Conservation (phyloP, 2,797 vertebrate genomes). For the Pelobates cultripes region DNA sequence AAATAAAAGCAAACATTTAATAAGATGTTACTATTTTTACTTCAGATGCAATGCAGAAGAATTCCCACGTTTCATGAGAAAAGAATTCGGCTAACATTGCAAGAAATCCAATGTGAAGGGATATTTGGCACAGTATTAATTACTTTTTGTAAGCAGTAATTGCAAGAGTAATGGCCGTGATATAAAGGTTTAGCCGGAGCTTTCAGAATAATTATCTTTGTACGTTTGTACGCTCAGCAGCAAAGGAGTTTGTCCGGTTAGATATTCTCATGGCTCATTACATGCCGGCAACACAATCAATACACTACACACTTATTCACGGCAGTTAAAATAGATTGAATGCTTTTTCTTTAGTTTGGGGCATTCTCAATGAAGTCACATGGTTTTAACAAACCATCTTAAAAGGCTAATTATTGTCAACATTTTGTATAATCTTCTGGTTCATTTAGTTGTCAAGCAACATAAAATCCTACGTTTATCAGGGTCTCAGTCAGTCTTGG, state of each 20-base stretch:
- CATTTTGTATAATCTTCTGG: conserved; percentile 2
- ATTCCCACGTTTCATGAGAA: conserved; percentile 57
- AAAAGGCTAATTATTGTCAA: not conserved
- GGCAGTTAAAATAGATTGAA: conserved; percentile 27
- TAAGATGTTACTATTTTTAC: conserved; percentile 32
- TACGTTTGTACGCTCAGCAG: conserved; percentile 12
- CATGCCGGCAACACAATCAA: conserved; percentile 17
- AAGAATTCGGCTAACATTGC: conserved; percentile 50
- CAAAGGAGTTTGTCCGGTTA: conserved; percentile 13
- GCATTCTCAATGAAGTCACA: conserved; percentile 4
- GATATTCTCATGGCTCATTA: conserved; percentile 19
- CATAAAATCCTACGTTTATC: not conserved
- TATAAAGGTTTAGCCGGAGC: conserved; percentile 16
- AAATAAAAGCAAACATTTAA: conserved; percentile 37
- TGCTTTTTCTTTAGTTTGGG: conserved; percentile 19
- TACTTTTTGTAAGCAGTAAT: conserved; percentile 51
- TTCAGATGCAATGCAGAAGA: conserved; percentile 23
- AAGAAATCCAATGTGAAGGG: conserved; percentile 51
- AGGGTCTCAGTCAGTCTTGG: not conserved
- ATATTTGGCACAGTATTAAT: conserved; percentile 55
- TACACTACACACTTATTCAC: conserved; percentile 6
- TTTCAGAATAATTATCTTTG: conserved; percentile 26
- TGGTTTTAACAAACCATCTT: conserved; percentile 15
- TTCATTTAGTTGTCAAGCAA: not conserved
- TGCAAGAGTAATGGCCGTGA: conserved; percentile 37